Percentiles rank a stretch among this genome's conserved stretches.
Evolutionary conservation across 2,113 vertebrate genomes (phyloP).

Genomic region (Pollimyrus isidori): DNA sequence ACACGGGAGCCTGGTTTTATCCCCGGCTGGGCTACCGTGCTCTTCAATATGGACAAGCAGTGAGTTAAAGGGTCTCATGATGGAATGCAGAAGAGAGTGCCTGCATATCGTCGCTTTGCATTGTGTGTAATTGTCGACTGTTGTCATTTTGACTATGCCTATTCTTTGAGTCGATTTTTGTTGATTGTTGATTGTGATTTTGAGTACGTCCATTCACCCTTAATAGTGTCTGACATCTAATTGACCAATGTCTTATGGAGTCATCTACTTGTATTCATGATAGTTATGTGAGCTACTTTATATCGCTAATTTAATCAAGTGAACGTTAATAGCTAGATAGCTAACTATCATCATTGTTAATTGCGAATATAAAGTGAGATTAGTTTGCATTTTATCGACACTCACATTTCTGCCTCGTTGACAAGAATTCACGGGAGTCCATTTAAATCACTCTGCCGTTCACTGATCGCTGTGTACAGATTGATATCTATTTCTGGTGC

Average conservation of each 20-base stretch:
- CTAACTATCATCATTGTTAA: background rate
- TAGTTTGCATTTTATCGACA: background rate
- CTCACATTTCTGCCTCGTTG: background rate
- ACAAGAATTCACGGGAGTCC: background rate
- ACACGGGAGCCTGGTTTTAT: slow-evolving; percentile 71
- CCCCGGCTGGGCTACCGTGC: slow-evolving; percentile 58
- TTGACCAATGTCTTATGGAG: background rate
- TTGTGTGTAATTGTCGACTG: background rate
- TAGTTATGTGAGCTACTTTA: background rate
- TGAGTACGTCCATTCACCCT: background rate
- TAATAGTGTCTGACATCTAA: background rate
- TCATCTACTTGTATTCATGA: background rate
- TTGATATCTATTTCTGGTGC: background rate
- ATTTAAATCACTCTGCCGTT: background rate
- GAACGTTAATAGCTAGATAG: background rate
- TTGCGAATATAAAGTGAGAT: background rate
- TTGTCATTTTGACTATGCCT: too few species aligned
- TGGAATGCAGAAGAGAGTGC: background rate
- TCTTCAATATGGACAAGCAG: slow-evolving; percentile 49
- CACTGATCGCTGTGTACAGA: background rate
- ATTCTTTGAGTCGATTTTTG: too few species aligned
- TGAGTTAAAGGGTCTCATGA: slow-evolving; percentile 38
- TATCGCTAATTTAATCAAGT: background rate
- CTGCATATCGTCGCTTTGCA: background rate
- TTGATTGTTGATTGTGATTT: too few species aligned